These are phyloP conservation scores for Gonocerus acuteangulatus DNA, from an alignment of 2,888 invertebrate species.

Conservation along the genomic window DNA sequence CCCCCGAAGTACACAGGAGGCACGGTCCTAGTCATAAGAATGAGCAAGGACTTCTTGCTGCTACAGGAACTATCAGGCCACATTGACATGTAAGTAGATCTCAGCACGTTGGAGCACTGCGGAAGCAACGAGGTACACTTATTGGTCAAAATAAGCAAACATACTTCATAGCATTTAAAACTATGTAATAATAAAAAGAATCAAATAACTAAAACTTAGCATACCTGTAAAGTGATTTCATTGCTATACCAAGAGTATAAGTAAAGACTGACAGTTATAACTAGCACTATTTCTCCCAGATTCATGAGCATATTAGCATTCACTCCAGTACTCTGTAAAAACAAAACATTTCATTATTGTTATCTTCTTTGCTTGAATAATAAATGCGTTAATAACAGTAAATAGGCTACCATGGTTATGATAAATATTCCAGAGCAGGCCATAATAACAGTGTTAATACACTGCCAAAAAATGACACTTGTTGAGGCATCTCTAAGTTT, in stretches of 20 bases:
- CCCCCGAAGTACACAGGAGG: conserved; percentile 28
- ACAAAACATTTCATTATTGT: not conserved
- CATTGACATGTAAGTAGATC: conserved; percentile 28
- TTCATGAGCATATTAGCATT: conserved; percentile 23
- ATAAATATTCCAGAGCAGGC: conserved; percentile 31
- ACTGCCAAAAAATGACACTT: conserved; percentile 27
- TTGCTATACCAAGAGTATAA: conserved; percentile 33
- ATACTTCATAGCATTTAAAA: not conserved
- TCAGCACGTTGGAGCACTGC: conserved; percentile 16
- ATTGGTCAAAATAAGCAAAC: not conserved
- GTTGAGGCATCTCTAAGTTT: conserved; percentile 1
- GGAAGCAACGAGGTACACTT: too few relatives aligned
- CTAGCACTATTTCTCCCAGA: conserved; percentile 15
- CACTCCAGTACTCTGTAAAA: not conserved
- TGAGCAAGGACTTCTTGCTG: conserved; percentile 19
- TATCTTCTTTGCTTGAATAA: not conserved
- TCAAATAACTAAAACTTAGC: too few relatives aligned
- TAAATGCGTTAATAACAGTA: not conserved
- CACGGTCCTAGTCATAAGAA: conserved; percentile 26
- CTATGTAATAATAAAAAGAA: not conserved
- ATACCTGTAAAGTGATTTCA: conserved; percentile 29
- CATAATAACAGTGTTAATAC: conserved; percentile 29
- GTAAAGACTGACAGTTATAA: conserved; percentile 24
- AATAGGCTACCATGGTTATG: conserved; percentile 23
- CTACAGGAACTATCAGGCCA: conserved; percentile 19